Percentiles rank a stretch among this genome's conserved stretches.
phyloP scores from a whole-genome alignment of 2,888 invertebrate species.

The Orthosia cruda region DNA sequence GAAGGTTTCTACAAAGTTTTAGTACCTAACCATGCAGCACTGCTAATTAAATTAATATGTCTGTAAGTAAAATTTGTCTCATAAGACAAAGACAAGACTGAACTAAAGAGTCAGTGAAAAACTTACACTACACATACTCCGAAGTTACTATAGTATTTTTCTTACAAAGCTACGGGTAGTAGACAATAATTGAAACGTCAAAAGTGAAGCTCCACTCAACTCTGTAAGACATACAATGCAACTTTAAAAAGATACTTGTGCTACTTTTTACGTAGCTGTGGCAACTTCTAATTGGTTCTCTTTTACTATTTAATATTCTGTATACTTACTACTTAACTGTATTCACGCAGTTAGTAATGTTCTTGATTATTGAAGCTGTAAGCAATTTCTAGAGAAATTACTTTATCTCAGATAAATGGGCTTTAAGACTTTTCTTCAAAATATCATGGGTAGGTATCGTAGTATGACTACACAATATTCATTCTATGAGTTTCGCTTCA shows the following conservation, averaged over 20 bases:
- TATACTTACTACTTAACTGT: background rate
- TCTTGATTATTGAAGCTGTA: constrained; percentile 2
- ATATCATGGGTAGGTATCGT: too few species aligned
- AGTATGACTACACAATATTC: too few species aligned
- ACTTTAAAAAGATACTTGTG: constrained; percentile 5
- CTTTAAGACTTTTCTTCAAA: too few species aligned
- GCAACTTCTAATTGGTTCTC: constrained; percentile 48
- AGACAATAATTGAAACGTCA: constrained; percentile 45
- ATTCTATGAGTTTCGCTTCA: too few species aligned
- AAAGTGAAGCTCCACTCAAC: constrained; percentile 14
- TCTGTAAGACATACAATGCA: constrained; percentile 20
- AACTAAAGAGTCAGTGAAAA: constrained; percentile 23
- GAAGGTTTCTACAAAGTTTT: too few species aligned
- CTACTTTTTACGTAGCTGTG: constrained; percentile 13
- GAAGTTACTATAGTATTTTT: constrained; percentile 18
- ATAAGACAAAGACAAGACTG: too few species aligned
- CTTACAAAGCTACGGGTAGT: background rate
- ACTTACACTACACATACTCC: constrained; percentile 13
- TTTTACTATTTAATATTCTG: constrained; percentile 25
- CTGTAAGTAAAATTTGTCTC: too few species aligned
- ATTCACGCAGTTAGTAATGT: background rate
- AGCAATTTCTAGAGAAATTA: background rate
- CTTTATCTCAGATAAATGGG: background rate
- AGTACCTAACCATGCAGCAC: too few species aligned
- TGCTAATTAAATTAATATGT: too few species aligned